Evolutionary conservation across 2,113 vertebrate genomes (phyloP).

Genomic region (Plecturocebus donacophilus): DNA sequence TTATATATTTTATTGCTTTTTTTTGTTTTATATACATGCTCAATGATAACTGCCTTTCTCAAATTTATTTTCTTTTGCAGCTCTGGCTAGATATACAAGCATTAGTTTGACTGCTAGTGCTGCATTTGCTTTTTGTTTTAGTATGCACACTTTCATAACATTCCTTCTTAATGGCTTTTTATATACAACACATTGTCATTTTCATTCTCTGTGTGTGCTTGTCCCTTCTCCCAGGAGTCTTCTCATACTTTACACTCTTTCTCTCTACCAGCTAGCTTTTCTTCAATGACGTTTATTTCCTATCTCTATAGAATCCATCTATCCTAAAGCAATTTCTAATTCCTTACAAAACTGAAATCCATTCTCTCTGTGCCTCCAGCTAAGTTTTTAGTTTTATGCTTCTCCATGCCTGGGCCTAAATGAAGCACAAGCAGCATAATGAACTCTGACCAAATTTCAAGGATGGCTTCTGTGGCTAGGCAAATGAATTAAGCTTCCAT

Average conservation of each 20-base stretch:
- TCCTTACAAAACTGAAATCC: slow-evolving; percentile 47
- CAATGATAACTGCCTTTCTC: background rate
- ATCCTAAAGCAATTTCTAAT: slow-evolving; percentile 61
- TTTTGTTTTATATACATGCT: background rate
- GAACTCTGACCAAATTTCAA: slow-evolving; percentile 32
- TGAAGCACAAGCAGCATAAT: background rate
- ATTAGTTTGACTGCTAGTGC: background rate
- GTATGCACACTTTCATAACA: background rate
- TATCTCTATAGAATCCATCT: background rate
- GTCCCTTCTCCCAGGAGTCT: background rate
- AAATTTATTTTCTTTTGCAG: background rate
- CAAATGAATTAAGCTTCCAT: background rate
- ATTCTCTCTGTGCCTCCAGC: background rate
- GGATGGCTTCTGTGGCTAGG: background rate
- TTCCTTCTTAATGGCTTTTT: background rate
- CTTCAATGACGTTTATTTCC: slow-evolving; percentile 45
- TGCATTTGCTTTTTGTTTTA: background rate
- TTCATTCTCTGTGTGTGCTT: background rate
- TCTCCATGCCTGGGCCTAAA: background rate
- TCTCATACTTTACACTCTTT: background rate
- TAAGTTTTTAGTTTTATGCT: slow-evolving; percentile 42
- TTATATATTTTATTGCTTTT: background rate
- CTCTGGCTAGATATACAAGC: background rate
- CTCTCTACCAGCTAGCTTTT: background rate
- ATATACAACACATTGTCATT: background rate